These are phyloP conservation scores for rat (Rattus norvegicus) DNA, from an alignment of 2,113 vertebrate species.

Conservation along the genomic window DNA sequence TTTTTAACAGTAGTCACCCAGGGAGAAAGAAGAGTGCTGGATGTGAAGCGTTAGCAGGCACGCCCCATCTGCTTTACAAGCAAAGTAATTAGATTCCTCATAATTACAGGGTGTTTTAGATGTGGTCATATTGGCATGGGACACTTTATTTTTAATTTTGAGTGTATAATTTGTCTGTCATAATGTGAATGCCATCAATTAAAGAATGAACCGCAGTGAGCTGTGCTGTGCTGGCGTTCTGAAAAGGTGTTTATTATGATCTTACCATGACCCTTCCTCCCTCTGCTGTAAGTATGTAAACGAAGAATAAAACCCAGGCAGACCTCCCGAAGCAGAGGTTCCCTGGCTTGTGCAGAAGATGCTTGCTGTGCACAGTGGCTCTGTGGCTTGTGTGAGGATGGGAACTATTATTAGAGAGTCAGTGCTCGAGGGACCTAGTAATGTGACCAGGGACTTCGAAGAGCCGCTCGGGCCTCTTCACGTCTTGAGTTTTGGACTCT, in stretches of 20 bases:
- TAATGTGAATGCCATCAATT: background rate
- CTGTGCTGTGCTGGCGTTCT: background rate
- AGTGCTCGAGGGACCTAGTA: background rate
- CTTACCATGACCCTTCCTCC: background rate
- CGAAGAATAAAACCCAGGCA: background rate
- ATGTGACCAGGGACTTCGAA: background rate
- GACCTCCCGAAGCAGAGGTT: background rate
- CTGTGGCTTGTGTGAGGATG: rapidly evolving
- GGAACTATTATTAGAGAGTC: background rate
- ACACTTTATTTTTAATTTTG: conserved; percentile 53
- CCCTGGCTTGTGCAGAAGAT: conserved; percentile 20
- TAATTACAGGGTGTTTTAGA: conserved; percentile 35
- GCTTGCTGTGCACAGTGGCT: background rate
- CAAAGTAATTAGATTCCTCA: conserved; percentile 34
- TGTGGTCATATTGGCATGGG: conserved; percentile 27
- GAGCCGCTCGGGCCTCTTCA: background rate
- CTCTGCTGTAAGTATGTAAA: conserved; percentile 30
- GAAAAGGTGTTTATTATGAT: conserved; percentile 12
- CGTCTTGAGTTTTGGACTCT: background rate
- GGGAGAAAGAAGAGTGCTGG: background rate
- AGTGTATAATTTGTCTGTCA: conserved; percentile 16
- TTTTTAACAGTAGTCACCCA: background rate
- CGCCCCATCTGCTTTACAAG: conserved; percentile 5
- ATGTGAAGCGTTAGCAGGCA: background rate
- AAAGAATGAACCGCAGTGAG: background rate